Percentiles rank a stretch among this genome's conserved stretches.
phyloP scores from a whole-genome alignment of 2,797 vertebrate genomes.

The Anguilla pacifica region DNA sequence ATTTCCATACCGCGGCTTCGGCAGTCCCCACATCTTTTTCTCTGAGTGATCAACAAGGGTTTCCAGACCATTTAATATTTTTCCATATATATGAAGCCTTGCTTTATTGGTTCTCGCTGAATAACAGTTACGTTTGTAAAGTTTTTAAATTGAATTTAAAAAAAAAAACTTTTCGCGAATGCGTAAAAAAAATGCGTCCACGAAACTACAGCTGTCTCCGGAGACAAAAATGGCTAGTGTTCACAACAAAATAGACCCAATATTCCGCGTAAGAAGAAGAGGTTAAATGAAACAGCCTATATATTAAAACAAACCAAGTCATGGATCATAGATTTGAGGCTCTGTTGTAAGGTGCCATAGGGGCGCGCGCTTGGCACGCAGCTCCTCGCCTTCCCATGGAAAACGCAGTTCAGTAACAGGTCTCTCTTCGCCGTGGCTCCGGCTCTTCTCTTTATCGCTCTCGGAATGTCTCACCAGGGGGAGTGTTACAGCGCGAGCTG shows the following conservation, averaged over 20 bases:
- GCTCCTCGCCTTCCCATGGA: slow-evolving; percentile 16
- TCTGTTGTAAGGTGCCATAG: slow-evolving; percentile 32
- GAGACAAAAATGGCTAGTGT: background rate
- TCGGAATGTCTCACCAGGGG: background rate
- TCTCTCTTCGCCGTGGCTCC: slow-evolving; percentile 33
- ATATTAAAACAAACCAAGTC: background rate
- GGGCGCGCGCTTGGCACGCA: slow-evolving; percentile 35
- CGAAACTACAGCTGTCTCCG: background rate
- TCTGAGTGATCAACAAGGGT: background rate
- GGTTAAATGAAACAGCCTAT: background rate
- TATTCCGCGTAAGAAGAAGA: background rate
- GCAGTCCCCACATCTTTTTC: slow-evolving; percentile 74
- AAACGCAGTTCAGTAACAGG: slow-evolving; percentile 46
- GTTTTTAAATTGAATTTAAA: slow-evolving; percentile 9
- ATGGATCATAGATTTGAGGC: background rate
- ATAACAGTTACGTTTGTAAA: background rate
- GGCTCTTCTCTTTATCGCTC: slow-evolving; percentile 11
- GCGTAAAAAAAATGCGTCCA: slow-evolving; percentile 15
- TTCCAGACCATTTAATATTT: slow-evolving; percentile 23
- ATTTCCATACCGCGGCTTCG: slow-evolving; percentile 75
- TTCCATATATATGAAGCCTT: background rate
- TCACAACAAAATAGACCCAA: background rate
- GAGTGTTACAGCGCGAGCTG: background rate
- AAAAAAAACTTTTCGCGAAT: slow-evolving; percentile 16
- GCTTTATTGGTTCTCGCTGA: background rate